Evolutionary conservation across 2,888 invertebrate genomes (phyloP), one percentile per base, ranked within the genome.

Genomic region (Anticlea derivata): DNA sequence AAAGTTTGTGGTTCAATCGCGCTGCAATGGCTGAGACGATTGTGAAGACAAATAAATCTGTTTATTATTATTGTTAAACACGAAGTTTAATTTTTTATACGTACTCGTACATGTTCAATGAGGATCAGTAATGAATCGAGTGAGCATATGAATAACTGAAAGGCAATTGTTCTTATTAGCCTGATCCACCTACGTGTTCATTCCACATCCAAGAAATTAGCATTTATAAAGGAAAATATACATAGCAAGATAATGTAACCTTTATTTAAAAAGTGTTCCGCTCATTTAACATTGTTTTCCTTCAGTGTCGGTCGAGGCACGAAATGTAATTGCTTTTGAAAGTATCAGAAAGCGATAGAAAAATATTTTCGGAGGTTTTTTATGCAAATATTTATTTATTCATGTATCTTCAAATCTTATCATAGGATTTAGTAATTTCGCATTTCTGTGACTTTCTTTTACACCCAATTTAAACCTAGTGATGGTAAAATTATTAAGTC

Each of bases 201-300:
- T 60, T 53, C 60, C 60, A 60, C 61, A 63, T 65, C 56, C 51
- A 38, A 48, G 58, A 37, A 61, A 73, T 78, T 75, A 67, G 68
- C 71, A 78, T 78, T 75, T 70, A 70, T 73, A 76, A 73, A 71
- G 68, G 67, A 69, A 73, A 68, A 69, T 71, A 68, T 73, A 72
- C 68, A 73, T 77, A 37, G 24, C 7, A 26, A 26, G 10, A 22
- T 27, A 8, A 35, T 5, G 69, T 70, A 74, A 73, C 68, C 73
- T 73, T 74, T 65, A 70, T 73, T 65, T 61, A 65, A 62, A 51
- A 62, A 50, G 60, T 65, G 58, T 55, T 58, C 58, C 69, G 63
- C 67, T 76, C 68, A 67, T 69, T 73, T 70, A 52, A 53, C 61
- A 63, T 70, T 73, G 65, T 73, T 77, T 74, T 67, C 59, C 64